phyloP scores from a whole-genome alignment of 2,888 invertebrate genomes.

The Euzophera pinguis region DNA sequence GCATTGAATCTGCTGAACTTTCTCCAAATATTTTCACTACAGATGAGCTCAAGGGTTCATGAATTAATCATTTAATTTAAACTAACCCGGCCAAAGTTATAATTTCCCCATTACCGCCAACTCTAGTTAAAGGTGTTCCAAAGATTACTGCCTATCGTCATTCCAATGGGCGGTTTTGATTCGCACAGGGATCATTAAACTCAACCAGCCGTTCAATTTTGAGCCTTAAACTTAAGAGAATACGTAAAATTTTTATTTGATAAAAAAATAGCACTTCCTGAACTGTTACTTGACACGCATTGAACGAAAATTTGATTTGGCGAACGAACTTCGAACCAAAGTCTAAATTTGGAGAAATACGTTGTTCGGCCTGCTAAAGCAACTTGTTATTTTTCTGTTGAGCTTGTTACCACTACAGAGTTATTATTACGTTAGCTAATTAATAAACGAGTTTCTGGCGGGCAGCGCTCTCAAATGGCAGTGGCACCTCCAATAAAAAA shows the following conservation, averaged over 20 bases:
- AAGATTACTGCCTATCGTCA: constrained; percentile 23
- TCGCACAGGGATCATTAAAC: constrained; percentile 22
- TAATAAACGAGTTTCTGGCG: too few species aligned
- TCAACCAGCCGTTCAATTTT: constrained; percentile 29
- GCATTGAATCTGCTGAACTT: neutral
- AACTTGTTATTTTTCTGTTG: too few species aligned
- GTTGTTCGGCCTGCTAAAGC: constrained; percentile 4
- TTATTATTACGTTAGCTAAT: neutral
- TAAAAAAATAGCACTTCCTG: constrained; percentile 33
- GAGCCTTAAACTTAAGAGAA: constrained; percentile 29
- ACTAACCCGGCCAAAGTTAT: constrained; percentile 4
- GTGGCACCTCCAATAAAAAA: too few species aligned
- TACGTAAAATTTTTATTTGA: constrained; percentile 35
- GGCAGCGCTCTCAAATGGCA: too few species aligned
- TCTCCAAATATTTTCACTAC: neutral
- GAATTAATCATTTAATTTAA: constrained; percentile 1
- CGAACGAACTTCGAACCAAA: constrained; percentile 28
- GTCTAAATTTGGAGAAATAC: constrained; percentile 21
- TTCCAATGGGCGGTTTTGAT: constrained; percentile 16
- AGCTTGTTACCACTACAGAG: neutral
- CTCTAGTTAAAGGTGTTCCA: constrained; percentile 15
- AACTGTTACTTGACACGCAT: constrained; percentile 48
- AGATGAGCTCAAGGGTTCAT: neutral
- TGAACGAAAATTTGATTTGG: constrained; percentile 35
- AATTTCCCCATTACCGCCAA: constrained; percentile 4